Conservation (phyloP, 2,888 invertebrate species). For the Microdon myrmicae region DNA sequence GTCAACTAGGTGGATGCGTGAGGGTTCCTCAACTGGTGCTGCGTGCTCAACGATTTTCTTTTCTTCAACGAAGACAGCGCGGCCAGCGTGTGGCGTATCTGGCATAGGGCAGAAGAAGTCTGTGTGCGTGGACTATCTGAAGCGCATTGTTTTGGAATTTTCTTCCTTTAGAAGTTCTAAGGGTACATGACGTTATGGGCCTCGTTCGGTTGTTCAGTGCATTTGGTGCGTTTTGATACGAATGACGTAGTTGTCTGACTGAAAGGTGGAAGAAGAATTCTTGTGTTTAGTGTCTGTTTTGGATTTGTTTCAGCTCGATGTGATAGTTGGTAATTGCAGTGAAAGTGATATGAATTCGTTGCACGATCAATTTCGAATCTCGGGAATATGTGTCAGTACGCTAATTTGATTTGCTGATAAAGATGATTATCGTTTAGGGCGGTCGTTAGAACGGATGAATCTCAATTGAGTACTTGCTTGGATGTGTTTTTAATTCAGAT, state of each 20-base stretch:
- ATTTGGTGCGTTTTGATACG: conserved; percentile 48
- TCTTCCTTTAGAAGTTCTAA: conserved; percentile 65
- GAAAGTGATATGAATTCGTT: conserved; percentile 20
- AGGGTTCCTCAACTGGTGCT: conserved; percentile 5
- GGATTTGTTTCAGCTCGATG: conserved; percentile 17
- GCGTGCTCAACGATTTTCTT: conserved; percentile 40
- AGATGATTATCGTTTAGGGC: conserved; percentile 35
- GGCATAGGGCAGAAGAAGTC: conserved; percentile 27
- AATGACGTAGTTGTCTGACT: conserved; percentile 44
- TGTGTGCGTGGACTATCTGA: conserved; percentile 36
- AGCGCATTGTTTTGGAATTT: conserved; percentile 60
- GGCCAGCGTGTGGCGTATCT: conserved; percentile 21
- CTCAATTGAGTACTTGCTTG: neutral
- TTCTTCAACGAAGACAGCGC: conserved; percentile 46
- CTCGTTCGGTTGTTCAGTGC: conserved; percentile 46
- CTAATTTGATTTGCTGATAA: conserved; percentile 28
- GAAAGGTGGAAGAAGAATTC: conserved; percentile 11
- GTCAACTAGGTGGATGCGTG: conserved; percentile 2
- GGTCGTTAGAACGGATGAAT: conserved; percentile 16
- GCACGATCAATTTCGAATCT: no score
- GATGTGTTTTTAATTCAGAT: conserved; percentile 3
- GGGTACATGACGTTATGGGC: conserved; percentile 58
- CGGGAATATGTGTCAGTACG: conserved; percentile 11
- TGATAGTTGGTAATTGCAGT: conserved; percentile 16
- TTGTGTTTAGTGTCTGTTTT: conserved; percentile 13